These are phyloP conservation scores for Callocephalon fimbriatum DNA, from an alignment of 2,113 vertebrate species.

Conservation along the genomic window DNA sequence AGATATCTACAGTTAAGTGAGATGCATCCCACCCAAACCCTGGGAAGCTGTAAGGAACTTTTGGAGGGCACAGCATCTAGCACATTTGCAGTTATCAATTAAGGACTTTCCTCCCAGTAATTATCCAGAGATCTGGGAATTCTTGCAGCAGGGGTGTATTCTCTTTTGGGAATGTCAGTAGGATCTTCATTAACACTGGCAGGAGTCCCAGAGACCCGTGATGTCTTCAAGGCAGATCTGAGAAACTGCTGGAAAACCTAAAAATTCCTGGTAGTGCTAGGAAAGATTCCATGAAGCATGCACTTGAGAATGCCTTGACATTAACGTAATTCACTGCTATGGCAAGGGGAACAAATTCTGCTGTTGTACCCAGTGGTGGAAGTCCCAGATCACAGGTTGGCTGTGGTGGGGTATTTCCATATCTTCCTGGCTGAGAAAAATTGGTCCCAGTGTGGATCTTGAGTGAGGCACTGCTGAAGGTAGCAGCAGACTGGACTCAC, in stretches of 20 bases:
- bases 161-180: background rate
- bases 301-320: background rate
- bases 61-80: background rate
- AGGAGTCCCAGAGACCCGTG: background rate
- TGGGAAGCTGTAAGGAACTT: background rate
- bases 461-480: background rate
- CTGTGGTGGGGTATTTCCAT: background rate
- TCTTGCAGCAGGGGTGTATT: accelerated
- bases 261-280: background rate
- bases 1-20: background rate
- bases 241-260: background rate
- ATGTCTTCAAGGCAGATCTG: background rate
- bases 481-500: background rate
- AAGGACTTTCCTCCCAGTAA: background rate
- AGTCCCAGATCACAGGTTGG: background rate
- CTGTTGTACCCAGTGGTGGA: background rate
- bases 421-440: constrained; percentile 27
- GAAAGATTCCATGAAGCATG: background rate
- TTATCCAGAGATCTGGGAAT: background rate
- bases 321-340: background rate
- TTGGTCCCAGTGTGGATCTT: background rate
- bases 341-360: background rate
- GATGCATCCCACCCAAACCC: background rate
- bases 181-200: background rate
- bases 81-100: background rate